Evolutionary conservation across 2,888 invertebrate species (phyloP).

Genomic region (Aproaerema taeniolella): DNA sequence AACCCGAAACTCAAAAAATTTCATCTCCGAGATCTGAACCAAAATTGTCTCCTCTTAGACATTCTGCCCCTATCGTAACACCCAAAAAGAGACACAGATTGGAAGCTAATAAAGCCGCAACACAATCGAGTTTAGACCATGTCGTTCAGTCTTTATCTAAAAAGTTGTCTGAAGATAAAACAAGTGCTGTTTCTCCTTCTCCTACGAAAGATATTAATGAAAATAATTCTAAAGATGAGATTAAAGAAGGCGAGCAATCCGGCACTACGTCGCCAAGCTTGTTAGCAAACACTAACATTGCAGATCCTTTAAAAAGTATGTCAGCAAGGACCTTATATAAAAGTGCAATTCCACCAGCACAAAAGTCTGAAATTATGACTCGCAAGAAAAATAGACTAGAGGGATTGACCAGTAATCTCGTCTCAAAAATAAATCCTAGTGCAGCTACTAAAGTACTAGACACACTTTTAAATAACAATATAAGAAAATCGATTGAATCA

Average conservation of each 20-base stretch:
- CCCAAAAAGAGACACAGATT: conserved; percentile 85
- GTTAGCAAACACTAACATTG: conserved; percentile 32
- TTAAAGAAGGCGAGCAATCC: conserved; percentile 37
- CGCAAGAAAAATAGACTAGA: conserved; percentile 81
- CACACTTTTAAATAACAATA: conserved; percentile 68
- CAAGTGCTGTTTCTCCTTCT: conserved; percentile 15
- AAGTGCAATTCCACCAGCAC: conserved; percentile 65
- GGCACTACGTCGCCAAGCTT: conserved; percentile 26
- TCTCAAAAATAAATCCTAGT: conserved; percentile 78
- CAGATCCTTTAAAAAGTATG: conserved; percentile 68
- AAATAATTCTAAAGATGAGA: conserved; percentile 46
- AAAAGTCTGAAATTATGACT: conserved; percentile 77
- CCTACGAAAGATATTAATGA: conserved; percentile 46
- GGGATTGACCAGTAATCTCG: conserved; percentile 77
- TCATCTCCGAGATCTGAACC: conserved; percentile 56
- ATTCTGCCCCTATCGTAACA: conserved; percentile 76
- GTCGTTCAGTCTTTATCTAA: conserved; percentile 70
- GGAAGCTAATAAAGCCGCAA: conserved; percentile 74
- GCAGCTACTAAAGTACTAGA: conserved; percentile 73
- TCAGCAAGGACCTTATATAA: conserved; percentile 68
- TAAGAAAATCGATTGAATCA: conserved; percentile 69
- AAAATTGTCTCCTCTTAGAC: conserved; percentile 53
- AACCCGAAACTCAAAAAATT: conserved; percentile 46
- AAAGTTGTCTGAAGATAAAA: conserved; percentile 63
- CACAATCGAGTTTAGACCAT: conserved; percentile 58